Evolutionary conservation across 1,140 invertebrate genomes (phyloP), one percentile per base, ranked within the genome.

Genomic region (Brachionus paranguensis): DNA sequence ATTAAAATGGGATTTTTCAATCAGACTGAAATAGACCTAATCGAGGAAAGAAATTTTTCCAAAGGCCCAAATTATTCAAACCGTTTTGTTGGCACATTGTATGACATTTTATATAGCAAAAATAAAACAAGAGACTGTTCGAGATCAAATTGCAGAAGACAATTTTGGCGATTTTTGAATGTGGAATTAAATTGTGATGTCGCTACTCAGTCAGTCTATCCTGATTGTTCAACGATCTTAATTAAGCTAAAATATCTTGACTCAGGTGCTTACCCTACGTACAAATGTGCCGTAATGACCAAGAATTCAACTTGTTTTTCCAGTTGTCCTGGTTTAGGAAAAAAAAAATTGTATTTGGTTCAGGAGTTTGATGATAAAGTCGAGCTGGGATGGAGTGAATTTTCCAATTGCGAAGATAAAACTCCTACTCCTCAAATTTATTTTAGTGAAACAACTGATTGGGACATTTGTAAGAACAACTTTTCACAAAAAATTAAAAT

Each of bases 1-100:
- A 50, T 76, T 11, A 50, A 76, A 29, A 76, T 76, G 3, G 72
- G 72, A 27, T 76, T 50, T 33, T 76, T 76, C 47, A 76, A 20
- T 27, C 7, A 24, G 53, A 50, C 11, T 24, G 72, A 76, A 76
- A 76, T 76, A 1, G 20, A 33, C 3, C 47, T 27, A 14, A 76
- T 76, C 27, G 11, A 76, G 24, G 2, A 76, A 3, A 10, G n/a
- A 27, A 12, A 12, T 0, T 76, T 76, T 76, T 0, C 33, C 20
- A 20, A 53, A 24, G 72, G 53, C 27, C 20, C 41, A 50, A 76
- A 50, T 29, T 76, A 27, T 76, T 12, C 41, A 10, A 14, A 24
- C 12, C 43, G 45, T 12, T 29, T 76, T 76, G 12, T 76, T 27
- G 20, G 43, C 2, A 76, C 8, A 27, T 50, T 76, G n/a, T 14